phyloP scores from a whole-genome alignment of 64 coral and sea anemone genomes.

The Pocillopora verrucosa region DNA sequence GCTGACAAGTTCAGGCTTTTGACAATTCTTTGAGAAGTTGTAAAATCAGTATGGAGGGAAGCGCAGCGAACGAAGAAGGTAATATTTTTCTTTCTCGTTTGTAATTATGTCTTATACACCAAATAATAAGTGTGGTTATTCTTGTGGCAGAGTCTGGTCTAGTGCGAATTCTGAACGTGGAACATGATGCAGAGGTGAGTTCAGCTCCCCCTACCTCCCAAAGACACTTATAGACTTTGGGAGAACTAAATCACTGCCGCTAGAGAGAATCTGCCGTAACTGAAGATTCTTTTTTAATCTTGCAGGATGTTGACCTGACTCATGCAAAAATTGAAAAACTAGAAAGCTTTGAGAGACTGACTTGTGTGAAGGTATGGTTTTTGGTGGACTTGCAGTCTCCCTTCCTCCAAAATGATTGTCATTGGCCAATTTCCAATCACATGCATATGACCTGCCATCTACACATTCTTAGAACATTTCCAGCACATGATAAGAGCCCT shows the following conservation, averaged over 20 bases:
- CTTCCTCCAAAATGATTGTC: no score
- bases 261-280: not conserved
- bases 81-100: not conserved
- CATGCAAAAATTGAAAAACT: slow-evolving; percentile 94
- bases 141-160: slow-evolving; percentile 23
- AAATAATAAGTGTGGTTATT: not conserved
- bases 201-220: no score
- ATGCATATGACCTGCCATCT: no score
- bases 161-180: slow-evolving; percentile 39
- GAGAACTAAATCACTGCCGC: no score
- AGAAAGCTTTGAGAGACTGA: slow-evolving; percentile 89
- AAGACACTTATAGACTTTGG: no score
- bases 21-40: not conserved
- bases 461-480: no score
- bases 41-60: slow-evolving; percentile 69
- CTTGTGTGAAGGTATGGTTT: slow-evolving; percentile 72
- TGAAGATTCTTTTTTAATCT: not conserved
- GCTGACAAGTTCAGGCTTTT: not conserved
- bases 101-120: not conserved
- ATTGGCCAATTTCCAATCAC: no score
- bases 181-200: slow-evolving; percentile 76
- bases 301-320: slow-evolving; percentile 92
- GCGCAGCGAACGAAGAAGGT: slow-evolving; percentile 19
- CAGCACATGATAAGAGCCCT: no score
- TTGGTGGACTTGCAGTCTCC: no score